These are phyloP conservation scores for Pseudococcus longispinus DNA, from an alignment of 2,888 invertebrate species.

Conservation along the genomic window DNA sequence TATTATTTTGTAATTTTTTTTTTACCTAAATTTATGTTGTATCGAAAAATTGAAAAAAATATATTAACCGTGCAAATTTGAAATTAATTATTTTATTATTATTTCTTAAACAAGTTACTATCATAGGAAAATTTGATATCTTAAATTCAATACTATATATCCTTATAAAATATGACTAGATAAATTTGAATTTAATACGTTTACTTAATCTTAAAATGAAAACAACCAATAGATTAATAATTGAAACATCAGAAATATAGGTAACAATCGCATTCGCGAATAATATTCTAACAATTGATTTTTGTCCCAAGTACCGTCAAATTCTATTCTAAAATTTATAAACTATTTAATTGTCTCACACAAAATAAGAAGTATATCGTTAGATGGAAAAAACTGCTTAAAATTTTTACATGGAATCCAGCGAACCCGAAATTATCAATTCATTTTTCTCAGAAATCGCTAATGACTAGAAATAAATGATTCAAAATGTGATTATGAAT, in stretches of 20 bases:
- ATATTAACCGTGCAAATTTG: not conserved
- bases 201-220: not conserved
- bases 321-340: not conserved
- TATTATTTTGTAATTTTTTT: not conserved
- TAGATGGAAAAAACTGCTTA: not conserved
- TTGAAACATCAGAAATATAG: not conserved
- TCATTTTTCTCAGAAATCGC: not conserved
- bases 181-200: not conserved
- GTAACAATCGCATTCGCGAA: not conserved
- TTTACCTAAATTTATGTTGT: not conserved
- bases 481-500: not conserved
- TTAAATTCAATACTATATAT: not conserved
- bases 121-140: not conserved
- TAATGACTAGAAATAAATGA: conserved; percentile 1
- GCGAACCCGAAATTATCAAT: not conserved
- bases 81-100: not conserved
- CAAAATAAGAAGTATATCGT: no score
- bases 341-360: not conserved
- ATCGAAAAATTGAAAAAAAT: not conserved
- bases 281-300: not conserved
- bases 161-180: conserved; percentile 8
- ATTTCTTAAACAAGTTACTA: not conserved
- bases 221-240: not conserved
- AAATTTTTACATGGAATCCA: not conserved
- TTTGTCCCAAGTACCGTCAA: not conserved